phyloP scores from a whole-genome alignment of 2,888 invertebrate genomes.

The Diarsia brunnea region DNA sequence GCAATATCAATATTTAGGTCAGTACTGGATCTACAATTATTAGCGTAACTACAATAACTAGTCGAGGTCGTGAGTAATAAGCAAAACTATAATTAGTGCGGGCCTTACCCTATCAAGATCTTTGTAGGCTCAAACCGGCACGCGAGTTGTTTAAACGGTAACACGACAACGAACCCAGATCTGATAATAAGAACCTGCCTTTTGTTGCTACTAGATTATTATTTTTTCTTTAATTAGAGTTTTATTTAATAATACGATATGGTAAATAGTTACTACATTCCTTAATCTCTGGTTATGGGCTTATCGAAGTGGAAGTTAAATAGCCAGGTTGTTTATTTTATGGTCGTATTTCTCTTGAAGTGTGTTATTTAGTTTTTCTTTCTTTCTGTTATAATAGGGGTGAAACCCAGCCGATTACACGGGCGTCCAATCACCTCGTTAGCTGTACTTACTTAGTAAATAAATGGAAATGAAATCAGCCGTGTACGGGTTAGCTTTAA shows the following conservation, averaged over 20 bases:
- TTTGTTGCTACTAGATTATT: conserved; percentile 75
- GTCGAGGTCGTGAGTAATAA: conserved; percentile 76
- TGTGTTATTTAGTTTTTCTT: conserved; percentile 15
- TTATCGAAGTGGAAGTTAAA: conserved; percentile 57
- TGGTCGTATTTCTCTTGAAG: conserved; percentile 34
- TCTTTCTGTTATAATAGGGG: conserved; percentile 10
- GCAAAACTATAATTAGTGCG: conserved; percentile 86
- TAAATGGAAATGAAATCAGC: conserved; percentile 35
- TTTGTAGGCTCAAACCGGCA: conserved; percentile 76
- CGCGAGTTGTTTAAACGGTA: conserved; percentile 83
- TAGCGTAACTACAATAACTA: conserved; percentile 65
- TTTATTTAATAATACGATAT: conserved; percentile 67
- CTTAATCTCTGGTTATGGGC: conserved; percentile 54
- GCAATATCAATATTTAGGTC: conserved; percentile 51
- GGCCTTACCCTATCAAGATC: conserved; percentile 84
- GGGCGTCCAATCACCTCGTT: conserved; percentile 39
- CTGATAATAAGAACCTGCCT: conserved; percentile 76
- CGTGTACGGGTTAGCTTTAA: conserved; percentile 49
- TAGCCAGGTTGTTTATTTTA: conserved; percentile 35
- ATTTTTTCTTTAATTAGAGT: conserved; percentile 66
- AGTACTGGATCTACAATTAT: conserved; percentile 60
- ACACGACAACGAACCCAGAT: conserved; percentile 83
- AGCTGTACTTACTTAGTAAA: conserved; percentile 16
- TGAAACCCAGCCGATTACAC: conserved; percentile 39
- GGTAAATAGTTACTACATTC: conserved; percentile 57